Base-by-base conservation (phyloP, 2,888 invertebrate species). In the Digitonthophagus gazella region DNA sequence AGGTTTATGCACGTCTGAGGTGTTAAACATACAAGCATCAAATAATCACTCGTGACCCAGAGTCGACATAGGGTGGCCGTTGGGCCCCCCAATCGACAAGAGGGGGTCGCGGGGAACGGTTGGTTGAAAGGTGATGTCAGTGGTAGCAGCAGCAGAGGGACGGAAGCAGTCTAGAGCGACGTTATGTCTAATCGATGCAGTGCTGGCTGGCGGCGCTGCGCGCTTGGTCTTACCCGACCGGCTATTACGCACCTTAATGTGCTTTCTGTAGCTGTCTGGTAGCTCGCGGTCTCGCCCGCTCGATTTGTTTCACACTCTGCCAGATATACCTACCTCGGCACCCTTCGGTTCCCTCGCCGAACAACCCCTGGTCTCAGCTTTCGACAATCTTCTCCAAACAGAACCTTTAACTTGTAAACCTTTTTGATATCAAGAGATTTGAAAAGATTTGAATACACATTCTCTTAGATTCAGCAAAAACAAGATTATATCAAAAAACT, bases 171-270 rank as follows among this genome's bases (percentile, higher is more conserved):
- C 80, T 80, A 81, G 28, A 44, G 80, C 84, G 85, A 84, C 85
- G 85, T 84, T 84, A 85, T 84, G 85, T 85, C 88, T 88, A 89
- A 89, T 89, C 89, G 89, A 89, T 89, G 88, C 88, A 87, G 87
- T 83, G 80, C 28, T 44, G 28, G 28, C 28, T 44, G 28, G 28
- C 28, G 28, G 28, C 28, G 28, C 83, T 84, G 87, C 87, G 88
- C 88, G 88, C 86, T 86, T 85, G 86, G 87, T 88, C 88, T 87
- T 87, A 85, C 85, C 79, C 82, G 81, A 81, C 85, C 87, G 86
- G 86, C 89, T 88, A 89, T 90, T 90, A 90, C 90, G 90, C 90
- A 90, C 89, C 89, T 89, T 89, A 89, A 89, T 89, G 87, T 88
- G 85, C 81, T 81, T 80, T 82, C 82, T 82, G 81, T 81, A 79